Percentiles rank a stretch among this genome's conserved stretches.
phyloP scores from a whole-genome alignment of 1,140 invertebrate genomes.

The Lepidurus couesii region DNA sequence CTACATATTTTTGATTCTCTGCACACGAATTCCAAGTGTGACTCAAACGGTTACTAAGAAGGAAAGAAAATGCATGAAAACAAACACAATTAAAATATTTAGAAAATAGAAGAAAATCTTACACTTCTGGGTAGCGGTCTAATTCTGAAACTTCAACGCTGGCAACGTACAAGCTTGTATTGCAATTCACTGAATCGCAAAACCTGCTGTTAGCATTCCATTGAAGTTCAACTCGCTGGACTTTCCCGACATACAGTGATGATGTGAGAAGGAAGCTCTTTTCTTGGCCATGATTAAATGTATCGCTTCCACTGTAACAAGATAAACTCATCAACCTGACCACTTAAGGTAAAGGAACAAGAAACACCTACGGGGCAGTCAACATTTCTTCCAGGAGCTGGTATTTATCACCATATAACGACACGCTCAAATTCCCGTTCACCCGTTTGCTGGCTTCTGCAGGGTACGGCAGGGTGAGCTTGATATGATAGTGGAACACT shows the following conservation, averaged over 20 bases:
- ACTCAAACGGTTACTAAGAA: conserved; percentile 22
- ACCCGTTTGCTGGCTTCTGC: conserved; percentile 74
- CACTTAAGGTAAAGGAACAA: not conserved
- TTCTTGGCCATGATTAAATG: conserved; percentile 66
- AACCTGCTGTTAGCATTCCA: conserved; percentile 63
- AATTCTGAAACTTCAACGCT: conserved; percentile 65
- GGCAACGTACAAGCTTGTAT: conserved; percentile 69
- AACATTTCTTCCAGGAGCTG: conserved; percentile 66
- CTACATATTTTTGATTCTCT: not conserved
- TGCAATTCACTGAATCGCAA: conserved; percentile 49
- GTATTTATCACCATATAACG: conserved; percentile 65
- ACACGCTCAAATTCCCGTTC: conserved; percentile 65
- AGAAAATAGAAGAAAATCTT: conserved; percentile 39
- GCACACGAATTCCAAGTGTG: conserved; percentile 28
- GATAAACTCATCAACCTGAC: not conserved
- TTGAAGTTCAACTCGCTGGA: conserved; percentile 56
- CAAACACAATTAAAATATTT: not conserved
- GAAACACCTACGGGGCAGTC: conserved; percentile 55
- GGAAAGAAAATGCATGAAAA: not conserved
- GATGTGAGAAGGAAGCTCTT: conserved; percentile 66
- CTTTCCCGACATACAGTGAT: conserved; percentile 56
- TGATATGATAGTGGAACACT: conserved; percentile 73
- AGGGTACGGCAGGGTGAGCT: conserved; percentile 66
- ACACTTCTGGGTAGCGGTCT: conserved; percentile 67
- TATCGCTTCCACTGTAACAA: conserved; percentile 54